Conservation (phyloP, 2,797 vertebrate genomes). For the Borostomias antarcticus region DNA sequence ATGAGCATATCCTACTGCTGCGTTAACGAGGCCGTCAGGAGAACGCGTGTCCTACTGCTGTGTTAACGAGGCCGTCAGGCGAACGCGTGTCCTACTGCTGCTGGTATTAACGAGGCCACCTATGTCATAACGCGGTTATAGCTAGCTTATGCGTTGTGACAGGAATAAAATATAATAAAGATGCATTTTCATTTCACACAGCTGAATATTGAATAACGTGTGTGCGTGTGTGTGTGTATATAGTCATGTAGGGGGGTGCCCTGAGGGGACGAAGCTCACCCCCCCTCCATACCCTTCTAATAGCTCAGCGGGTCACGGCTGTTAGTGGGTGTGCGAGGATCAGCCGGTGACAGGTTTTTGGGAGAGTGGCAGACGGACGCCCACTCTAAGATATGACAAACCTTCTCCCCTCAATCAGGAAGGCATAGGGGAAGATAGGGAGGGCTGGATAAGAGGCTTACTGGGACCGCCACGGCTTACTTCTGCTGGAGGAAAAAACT, state of each 20-base stretch:
- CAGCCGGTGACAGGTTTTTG: constrained; percentile 8
- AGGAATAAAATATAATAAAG: constrained; percentile 39
- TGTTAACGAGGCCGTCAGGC: constrained; percentile 62
- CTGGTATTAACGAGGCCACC: too few relatives aligned
- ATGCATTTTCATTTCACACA: constrained; percentile 54
- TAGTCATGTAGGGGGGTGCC: constrained; percentile 14
- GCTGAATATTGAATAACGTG: constrained; percentile 36
- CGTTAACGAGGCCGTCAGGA: constrained; percentile 58
- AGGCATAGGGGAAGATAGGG: constrained; percentile 42
- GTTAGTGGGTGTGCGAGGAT: background rate
- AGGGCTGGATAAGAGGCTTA: constrained; percentile 67
- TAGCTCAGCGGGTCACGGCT: background rate
- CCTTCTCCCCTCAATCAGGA: constrained; percentile 32
- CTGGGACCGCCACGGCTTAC: constrained; percentile 40
- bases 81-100: constrained; percentile 38
- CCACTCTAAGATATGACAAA: constrained; percentile 39
- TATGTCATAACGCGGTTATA: too few relatives aligned
- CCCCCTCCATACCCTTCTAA: background rate
- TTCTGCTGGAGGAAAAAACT: constrained; percentile 26
- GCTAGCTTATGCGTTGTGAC: constrained; percentile 34
- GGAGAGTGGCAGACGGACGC: constrained; percentile 31
- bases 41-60: constrained; percentile 50
- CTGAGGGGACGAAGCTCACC: constrained; percentile 1
- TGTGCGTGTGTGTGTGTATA: constrained; percentile 27
- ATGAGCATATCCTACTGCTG: too few relatives aligned